Conservation (phyloP, 1,140 invertebrate genomes). For the Lethrus apterus region DNA sequence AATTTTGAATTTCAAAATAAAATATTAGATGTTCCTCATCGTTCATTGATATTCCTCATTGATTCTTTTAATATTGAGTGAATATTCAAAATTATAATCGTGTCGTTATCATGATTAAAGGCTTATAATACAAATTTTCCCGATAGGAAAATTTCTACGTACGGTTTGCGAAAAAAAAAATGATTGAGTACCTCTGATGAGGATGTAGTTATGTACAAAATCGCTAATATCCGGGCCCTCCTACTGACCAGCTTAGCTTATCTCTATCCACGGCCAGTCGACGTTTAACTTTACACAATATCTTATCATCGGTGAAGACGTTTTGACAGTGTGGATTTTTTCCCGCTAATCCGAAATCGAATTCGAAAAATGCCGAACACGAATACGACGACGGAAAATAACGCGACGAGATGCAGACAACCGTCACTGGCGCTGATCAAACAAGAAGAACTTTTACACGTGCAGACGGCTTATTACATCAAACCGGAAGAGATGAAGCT, state of each 20-base stretch:
- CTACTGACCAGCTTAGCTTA: constrained; percentile 7
- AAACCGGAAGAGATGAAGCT: constrained; percentile 46
- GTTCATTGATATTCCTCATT: too few species aligned
- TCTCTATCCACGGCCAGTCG: constrained; percentile 3
- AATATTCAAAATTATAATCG: too few species aligned
- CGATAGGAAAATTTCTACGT: too few species aligned
- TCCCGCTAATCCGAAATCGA: too few species aligned
- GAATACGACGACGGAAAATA: constrained; percentile 11
- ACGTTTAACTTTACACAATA: constrained; percentile 15
- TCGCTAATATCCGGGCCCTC: constrained; percentile 22
- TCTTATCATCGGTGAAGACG: constrained; percentile 25
- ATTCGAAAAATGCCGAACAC: constrained; percentile 10
- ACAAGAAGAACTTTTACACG: constrained; percentile 34
- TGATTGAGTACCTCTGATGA: constrained; percentile 11
- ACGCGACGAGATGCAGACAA: constrained; percentile 12
- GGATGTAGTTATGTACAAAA: constrained; percentile 21
- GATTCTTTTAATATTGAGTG: too few species aligned
- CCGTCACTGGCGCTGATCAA: constrained; percentile 32
- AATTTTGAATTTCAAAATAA: too few species aligned
- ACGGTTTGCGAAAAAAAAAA: constrained; percentile 15
- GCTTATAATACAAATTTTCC: too few species aligned
- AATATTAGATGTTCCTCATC: too few species aligned
- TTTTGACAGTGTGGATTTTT: constrained; percentile 22
- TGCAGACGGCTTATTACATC: constrained; percentile 49
- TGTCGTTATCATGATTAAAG: too few species aligned